Conservation (phyloP, 2,888 invertebrate genomes). For the Latrodectus elegans region DNA sequence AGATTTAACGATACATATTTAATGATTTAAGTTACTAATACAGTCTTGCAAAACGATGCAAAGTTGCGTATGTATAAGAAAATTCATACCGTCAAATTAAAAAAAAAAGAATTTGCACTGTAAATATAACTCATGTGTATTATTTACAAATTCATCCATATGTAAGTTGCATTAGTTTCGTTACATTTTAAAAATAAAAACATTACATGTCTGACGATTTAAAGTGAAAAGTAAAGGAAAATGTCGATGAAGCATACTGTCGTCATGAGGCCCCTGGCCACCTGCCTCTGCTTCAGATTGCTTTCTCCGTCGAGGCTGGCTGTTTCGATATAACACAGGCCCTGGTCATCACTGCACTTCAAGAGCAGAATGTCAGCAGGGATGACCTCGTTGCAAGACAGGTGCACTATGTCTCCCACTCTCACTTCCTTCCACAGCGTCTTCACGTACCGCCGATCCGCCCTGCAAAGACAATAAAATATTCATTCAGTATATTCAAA, state of each 20-base stretch:
- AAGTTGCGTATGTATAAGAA: too few relatives aligned
- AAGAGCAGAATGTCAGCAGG: conserved; percentile 95
- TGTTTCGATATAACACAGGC: conserved; percentile 98
- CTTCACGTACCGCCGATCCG: conserved; percentile 87
- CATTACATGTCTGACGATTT: too few relatives aligned
- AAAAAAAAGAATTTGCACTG: too few relatives aligned
- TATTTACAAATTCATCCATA: not conserved
- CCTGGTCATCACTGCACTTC: conserved; percentile 89
- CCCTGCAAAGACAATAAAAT: conserved; percentile 78
- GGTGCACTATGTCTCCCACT: conserved; percentile 94
- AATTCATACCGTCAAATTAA: too few relatives aligned
- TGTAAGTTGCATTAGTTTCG: not conserved
- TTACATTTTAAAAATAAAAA: too few relatives aligned
- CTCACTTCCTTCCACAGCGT: conserved; percentile 91
- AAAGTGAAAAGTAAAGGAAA: too few relatives aligned
- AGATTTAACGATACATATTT: too few relatives aligned
- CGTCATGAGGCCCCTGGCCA: conserved; percentile 84
- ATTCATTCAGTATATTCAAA: not conserved
- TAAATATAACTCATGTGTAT: not conserved
- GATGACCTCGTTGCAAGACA: conserved; percentile 96
- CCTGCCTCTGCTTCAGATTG: conserved; percentile 97
- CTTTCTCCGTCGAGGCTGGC: conserved; percentile 99
- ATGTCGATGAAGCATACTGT: conserved; percentile 78
- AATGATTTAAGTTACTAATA: too few relatives aligned
- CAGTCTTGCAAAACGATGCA: too few relatives aligned